Evolutionary conservation across 2,797 vertebrate species (phyloP).

Genomic region (Alcedo quadribrachys): DNA sequence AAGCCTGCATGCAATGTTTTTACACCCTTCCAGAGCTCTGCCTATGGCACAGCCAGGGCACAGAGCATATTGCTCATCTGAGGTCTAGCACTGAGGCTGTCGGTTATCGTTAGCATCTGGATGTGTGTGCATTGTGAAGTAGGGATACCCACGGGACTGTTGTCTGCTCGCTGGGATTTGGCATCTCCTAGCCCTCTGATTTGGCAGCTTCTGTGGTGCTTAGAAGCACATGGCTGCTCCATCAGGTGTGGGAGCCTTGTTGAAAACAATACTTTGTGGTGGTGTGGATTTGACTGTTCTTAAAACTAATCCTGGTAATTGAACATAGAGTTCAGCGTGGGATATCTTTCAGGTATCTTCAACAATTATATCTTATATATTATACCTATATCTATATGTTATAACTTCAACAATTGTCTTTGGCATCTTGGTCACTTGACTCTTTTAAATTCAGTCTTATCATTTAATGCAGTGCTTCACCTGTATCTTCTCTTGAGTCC

Average conservation of each 20-base stretch:
- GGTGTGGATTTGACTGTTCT: not conserved
- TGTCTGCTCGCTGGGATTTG: not conserved
- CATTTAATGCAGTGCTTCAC: not conserved
- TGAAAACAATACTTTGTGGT: not conserved
- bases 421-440: not conserved
- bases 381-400: too few relatives aligned
- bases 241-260: not conserved
- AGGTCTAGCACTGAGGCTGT: not conserved
- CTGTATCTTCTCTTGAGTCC: not conserved
- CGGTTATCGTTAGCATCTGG: not conserved
- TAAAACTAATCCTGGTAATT: not conserved
- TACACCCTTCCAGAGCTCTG: not conserved
- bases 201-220: not conserved
- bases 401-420: not conserved
- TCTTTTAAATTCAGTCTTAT: not conserved
- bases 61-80: not conserved
- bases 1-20: not conserved
- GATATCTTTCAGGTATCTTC: not conserved
- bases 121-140: fast-evolving
- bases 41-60: not conserved
- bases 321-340: not conserved
- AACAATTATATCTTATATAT: too few relatives aligned
- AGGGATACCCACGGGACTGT: not conserved
- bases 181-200: not conserved
- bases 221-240: not conserved